Evolutionary conservation across 64 coral and sea anemone species (phyloP).

Genomic region (Acropora yongei): DNA sequence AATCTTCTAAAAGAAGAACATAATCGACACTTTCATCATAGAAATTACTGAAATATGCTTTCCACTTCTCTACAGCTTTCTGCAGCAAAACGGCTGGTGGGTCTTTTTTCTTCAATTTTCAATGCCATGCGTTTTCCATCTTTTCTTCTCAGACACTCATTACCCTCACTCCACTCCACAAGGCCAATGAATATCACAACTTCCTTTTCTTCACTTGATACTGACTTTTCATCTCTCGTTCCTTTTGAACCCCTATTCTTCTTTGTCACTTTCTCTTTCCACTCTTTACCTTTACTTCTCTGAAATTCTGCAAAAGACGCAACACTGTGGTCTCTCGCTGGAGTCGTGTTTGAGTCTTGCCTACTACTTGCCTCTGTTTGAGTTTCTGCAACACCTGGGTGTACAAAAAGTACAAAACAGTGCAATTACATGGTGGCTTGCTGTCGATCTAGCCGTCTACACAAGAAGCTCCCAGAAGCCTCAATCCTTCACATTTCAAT

Average conservation of each 20-base stretch:
- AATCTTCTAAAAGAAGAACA: conserved; percentile 61
- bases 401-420: neutral
- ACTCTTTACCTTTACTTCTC: neutral
- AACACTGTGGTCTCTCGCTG: neutral
- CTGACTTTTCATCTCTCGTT: neutral
- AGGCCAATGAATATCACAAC: conserved; percentile 55
- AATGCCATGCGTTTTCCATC: conserved; percentile 66
- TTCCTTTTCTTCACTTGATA: neutral
- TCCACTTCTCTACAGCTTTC: conserved; percentile 14
- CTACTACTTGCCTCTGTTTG: neutral
- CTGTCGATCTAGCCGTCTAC: no score
- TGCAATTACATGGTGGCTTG: neutral
- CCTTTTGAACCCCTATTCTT: neutral
- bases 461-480: no score
- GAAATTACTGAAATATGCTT: neutral
- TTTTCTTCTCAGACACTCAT: conserved; percentile 54
- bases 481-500: no score
- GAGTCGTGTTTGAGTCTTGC: neutral
- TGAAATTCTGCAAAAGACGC: neutral
- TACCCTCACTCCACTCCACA: conserved; percentile 41
- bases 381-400: neutral
- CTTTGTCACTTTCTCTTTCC: neutral
- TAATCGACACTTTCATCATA: no score
- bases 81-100: conserved; percentile 46
- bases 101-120: conserved; percentile 42